These are phyloP conservation scores for Colletes latitarsis DNA, from an alignment of 1,140 invertebrate species.

Conservation along the genomic window DNA sequence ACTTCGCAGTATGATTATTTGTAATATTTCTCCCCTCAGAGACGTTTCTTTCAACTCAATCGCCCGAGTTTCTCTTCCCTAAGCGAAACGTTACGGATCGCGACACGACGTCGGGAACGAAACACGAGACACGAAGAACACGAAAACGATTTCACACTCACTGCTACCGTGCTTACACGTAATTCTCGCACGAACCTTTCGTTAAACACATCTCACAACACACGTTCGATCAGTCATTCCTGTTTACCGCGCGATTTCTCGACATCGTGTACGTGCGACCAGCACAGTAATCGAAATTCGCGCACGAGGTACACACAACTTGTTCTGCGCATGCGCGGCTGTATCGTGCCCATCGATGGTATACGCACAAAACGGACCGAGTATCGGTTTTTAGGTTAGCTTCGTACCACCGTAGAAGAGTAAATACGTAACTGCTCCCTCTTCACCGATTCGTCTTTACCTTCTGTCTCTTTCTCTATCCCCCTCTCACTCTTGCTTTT, in stretches of 20 bases:
- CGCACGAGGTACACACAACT: slow-evolving; percentile 48
- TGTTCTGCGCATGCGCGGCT: slow-evolving; percentile 54
- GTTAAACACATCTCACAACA: slow-evolving; percentile 58
- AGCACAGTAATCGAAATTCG: slow-evolving; percentile 56
- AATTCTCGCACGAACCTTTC: slow-evolving; percentile 21
- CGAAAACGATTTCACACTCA: slow-evolving; percentile 30
- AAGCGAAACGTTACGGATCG: background rate
- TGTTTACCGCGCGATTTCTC: slow-evolving; percentile 33
- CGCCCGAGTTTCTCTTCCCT: background rate
- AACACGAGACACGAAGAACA: background rate
- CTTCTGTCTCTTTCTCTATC: slow-evolving; percentile 21
- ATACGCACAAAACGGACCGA: slow-evolving; percentile 37
- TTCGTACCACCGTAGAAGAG: slow-evolving; percentile 41
- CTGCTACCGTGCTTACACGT: slow-evolving; percentile 35
- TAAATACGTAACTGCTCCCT: slow-evolving; percentile 50
- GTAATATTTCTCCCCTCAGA: slow-evolving; percentile 16
- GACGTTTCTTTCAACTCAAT: background rate
- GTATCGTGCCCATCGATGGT: slow-evolving; percentile 48
- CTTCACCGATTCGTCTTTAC: slow-evolving; percentile 12
- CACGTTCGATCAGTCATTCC: slow-evolving; percentile 18
- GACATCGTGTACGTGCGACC: background rate
- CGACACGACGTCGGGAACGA: background rate
- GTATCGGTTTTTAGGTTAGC: slow-evolving; percentile 63
- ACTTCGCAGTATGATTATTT: slow-evolving; percentile 63
- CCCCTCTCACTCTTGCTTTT: slow-evolving; percentile 27